phyloP scores from a whole-genome alignment of 2,113 vertebrate species.

The Thryonomys swinderianus region DNA sequence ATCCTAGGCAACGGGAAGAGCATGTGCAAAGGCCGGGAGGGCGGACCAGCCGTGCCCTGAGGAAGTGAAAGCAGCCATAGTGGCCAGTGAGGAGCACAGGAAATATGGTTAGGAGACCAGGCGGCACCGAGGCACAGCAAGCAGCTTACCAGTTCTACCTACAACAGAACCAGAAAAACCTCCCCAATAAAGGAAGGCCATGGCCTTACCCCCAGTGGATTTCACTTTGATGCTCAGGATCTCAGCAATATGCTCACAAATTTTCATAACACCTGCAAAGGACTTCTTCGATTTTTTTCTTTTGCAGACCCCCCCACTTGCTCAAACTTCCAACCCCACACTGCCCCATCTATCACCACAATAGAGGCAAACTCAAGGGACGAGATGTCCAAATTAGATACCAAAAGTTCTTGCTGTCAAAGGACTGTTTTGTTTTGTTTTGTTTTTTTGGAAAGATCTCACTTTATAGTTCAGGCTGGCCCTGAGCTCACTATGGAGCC shows the following conservation, averaged over 20 bases:
- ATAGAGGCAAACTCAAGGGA: background rate
- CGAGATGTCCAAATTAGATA: background rate
- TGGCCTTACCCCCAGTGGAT: constrained; percentile 8
- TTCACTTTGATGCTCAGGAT: background rate
- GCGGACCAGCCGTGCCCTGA: background rate
- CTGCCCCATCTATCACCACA: background rate
- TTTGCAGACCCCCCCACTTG: background rate
- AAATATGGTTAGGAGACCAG: constrained; percentile 40
- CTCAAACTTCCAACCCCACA: background rate
- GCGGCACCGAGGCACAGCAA: background rate
- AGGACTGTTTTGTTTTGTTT: too few species aligned
- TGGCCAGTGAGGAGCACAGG: constrained; percentile 33
- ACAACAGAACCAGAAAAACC: constrained; percentile 11
- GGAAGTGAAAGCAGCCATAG: constrained; percentile 66
- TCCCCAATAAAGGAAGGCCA: background rate
- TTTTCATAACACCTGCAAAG: constrained; percentile 11
- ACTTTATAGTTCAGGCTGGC: too few species aligned
- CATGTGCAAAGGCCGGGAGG: background rate
- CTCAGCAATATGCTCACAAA: background rate
- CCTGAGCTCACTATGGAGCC: too few species aligned
- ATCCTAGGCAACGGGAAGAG: constrained; percentile 23
- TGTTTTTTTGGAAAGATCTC: too few species aligned
- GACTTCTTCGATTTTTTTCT: background rate
- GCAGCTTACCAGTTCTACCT: background rate
- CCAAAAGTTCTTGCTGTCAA: constrained; percentile 3